Conservation (phyloP, 1,140 invertebrate genomes). For the Branchinecta lynchi region DNA sequence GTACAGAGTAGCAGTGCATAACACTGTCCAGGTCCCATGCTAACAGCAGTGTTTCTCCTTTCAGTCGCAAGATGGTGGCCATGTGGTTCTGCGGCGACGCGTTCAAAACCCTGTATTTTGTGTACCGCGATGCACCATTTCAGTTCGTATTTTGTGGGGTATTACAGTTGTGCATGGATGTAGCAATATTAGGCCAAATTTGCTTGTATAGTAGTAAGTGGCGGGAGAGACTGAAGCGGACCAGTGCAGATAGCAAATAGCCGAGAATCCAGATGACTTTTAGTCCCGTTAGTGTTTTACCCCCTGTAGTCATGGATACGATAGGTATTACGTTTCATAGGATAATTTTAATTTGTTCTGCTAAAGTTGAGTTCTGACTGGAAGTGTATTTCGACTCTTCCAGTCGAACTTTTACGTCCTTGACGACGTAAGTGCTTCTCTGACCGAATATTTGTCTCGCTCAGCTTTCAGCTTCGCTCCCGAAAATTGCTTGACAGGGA, state of each 20-base stretch:
- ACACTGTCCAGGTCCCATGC: too few species aligned
- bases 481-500: too few species aligned
- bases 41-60: conserved; percentile 24
- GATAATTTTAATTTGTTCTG: too few species aligned
- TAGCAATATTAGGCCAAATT: conserved; percentile 20
- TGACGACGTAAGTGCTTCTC: too few species aligned
- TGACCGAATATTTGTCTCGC: too few species aligned
- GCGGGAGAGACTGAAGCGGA: not conserved
- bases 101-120: conserved; percentile 94
- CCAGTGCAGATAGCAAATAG: not conserved
- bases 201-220: conserved; percentile 17
- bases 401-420: too few species aligned
- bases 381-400: too few species aligned
- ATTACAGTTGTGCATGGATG: conserved; percentile 54
- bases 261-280: not conserved
- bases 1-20: too few species aligned
- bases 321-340: too few species aligned
- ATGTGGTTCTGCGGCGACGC: conserved; percentile 57
- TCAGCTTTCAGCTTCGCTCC: too few species aligned
- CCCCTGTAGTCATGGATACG: too few species aligned
- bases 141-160: conserved; percentile 93
- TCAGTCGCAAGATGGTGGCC: conserved; percentile 65
- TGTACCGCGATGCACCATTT: conserved; percentile 66
- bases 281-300: not conserved
- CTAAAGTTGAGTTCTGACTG: too few species aligned